Percentiles rank a stretch among this genome's conserved stretches.
Evolutionary conservation across 2,888 invertebrate species (phyloP).

Genomic region (Scotopteryx bipunctaria): DNA sequence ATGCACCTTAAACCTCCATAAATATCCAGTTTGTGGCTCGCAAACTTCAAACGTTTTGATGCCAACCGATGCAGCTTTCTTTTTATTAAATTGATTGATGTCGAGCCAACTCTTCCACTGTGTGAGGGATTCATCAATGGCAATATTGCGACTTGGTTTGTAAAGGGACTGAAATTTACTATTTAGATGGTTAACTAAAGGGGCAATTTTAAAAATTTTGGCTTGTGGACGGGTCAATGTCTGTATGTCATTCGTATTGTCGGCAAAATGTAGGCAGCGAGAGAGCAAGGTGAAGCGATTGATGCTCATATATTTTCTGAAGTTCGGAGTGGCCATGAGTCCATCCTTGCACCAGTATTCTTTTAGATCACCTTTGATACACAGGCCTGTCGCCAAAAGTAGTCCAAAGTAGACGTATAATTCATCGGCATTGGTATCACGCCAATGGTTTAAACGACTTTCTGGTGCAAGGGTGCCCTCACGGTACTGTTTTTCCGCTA

Average conservation of each 20-base stretch:
- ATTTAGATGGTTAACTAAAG: neutral
- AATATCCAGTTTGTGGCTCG: neutral
- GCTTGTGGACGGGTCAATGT: neutral
- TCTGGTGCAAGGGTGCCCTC: neutral
- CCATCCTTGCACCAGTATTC: no score
- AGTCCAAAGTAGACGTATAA: neutral
- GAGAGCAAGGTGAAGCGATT: neutral
- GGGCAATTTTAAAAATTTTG: neutral
- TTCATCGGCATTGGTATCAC: neutral
- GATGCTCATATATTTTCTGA: neutral
- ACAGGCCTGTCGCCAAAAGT: no score
- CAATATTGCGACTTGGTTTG: neutral
- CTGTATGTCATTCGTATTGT: neutral
- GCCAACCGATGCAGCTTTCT: neutral
- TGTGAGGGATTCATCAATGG: neutral
- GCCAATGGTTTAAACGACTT: neutral
- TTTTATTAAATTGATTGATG: neutral
- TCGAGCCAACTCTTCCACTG: neutral
- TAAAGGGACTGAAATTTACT: neutral
- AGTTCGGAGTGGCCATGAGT: neutral
- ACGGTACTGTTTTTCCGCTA: no score
- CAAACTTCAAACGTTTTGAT: neutral
- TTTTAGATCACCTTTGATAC: no score
- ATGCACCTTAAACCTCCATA: no score
- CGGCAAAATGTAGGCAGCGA: no score